Percentiles rank a stretch among this genome's conserved stretches.
phyloP scores from a whole-genome alignment of 35 echinoderm and acorn worm species.

The Ophiothrix spiculata region DNA sequence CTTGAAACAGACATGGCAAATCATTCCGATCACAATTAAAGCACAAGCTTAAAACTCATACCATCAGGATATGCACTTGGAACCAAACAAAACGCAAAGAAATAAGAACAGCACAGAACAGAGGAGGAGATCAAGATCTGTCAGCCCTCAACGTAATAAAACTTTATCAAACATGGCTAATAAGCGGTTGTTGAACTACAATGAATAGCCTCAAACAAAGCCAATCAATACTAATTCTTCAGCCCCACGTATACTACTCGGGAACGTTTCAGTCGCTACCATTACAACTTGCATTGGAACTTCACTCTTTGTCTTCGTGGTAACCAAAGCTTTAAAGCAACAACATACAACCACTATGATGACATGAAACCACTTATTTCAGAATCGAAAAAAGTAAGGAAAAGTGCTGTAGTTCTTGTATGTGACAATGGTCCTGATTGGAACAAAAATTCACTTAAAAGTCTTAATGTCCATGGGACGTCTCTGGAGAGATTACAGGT shows the following conservation, averaged over 20 bases:
- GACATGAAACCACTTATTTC: background rate
- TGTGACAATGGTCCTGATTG: constrained; percentile 25
- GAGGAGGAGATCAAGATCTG: background rate
- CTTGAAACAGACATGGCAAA: background rate
- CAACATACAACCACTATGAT: constrained; percentile 6
- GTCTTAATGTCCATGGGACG: background rate
- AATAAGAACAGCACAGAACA: background rate
- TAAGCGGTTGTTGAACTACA: background rate
- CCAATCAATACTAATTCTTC: background rate
- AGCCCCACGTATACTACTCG: background rate
- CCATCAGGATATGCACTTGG: constrained; percentile 11
- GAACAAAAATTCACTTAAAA: background rate
- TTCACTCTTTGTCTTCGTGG: background rate
- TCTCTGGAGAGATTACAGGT: background rate
- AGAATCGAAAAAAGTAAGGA: background rate
- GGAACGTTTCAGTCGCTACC: background rate
- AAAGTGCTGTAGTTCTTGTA: background rate
- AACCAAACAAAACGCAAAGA: background rate
- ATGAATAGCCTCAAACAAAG: background rate
- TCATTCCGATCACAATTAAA: constrained; percentile 11
- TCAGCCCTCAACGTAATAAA: background rate
- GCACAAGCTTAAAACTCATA: constrained; percentile 10
- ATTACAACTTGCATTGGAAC: background rate
- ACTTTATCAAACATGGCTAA: background rate
- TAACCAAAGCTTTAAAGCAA: constrained; percentile 7